Conservation (phyloP, 2,888 invertebrate genomes). For the Plagiodera versicolora region DNA sequence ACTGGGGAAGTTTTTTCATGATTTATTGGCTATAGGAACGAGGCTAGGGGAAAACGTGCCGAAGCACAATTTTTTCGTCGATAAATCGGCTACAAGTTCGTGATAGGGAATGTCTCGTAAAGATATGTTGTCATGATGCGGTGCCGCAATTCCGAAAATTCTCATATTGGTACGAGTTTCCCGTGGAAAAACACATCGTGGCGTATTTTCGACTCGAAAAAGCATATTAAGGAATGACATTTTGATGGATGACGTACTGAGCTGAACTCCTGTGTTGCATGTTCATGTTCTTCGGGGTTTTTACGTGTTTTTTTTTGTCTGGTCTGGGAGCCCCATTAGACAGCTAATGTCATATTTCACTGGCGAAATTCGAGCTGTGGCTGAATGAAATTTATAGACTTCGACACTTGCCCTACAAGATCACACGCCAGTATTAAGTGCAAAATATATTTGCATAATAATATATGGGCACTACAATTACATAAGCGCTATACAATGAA, state of each 20-base stretch:
- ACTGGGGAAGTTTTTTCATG: constrained; percentile 16
- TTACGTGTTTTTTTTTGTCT: not conserved
- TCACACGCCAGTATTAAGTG: constrained; percentile 26
- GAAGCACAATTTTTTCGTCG: too few relatives aligned
- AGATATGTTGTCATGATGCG: too few relatives aligned
- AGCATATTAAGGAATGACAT: too few relatives aligned
- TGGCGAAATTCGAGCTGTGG: constrained; percentile 16
- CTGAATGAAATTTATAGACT: constrained; percentile 26
- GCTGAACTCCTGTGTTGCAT: too few relatives aligned
- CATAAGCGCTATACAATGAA: constrained; percentile 28
- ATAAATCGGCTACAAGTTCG: too few relatives aligned
- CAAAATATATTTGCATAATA: constrained; percentile 37
- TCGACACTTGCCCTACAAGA: constrained; percentile 25
- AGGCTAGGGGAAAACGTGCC: not conserved
- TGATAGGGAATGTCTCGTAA: too few relatives aligned
- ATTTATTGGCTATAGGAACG: constrained; percentile 9
- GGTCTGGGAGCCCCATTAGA: constrained; percentile 13
- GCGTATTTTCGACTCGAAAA: too few relatives aligned
- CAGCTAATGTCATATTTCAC: constrained; percentile 20
- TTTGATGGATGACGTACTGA: too few relatives aligned
- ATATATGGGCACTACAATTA: constrained; percentile 33
- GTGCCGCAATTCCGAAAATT: too few relatives aligned
- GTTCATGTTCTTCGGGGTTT: constrained; percentile 16
- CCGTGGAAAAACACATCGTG: too few relatives aligned
- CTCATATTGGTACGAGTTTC: too few relatives aligned